Conservation (phyloP, 2,888 invertebrate genomes). For the Caenorhabditis japonica region DNA sequence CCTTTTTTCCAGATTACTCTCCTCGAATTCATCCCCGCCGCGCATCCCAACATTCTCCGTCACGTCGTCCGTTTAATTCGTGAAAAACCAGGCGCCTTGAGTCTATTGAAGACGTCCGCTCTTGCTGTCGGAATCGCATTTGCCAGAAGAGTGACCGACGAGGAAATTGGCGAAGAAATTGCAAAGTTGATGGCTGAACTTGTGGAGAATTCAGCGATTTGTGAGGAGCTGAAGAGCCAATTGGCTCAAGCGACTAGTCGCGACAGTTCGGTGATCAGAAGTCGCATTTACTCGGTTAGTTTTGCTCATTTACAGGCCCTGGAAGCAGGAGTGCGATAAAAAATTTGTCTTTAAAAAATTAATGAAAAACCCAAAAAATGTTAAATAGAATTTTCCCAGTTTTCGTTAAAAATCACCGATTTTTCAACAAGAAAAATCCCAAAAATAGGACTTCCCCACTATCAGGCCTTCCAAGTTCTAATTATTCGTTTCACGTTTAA, state of each 20-base stretch:
- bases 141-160: constrained; percentile 45
- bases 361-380: too few species aligned
- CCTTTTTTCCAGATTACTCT: constrained; percentile 7
- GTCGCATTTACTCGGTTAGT: constrained; percentile 20
- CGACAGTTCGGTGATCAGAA: not conserved
- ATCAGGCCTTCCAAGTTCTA: too few species aligned
- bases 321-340: not conserved
- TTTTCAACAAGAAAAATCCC: too few species aligned
- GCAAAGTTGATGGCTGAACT: constrained; percentile 11
- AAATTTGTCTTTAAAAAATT: too few species aligned
- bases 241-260: constrained; percentile 5
- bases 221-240: constrained; percentile 31
- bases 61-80: constrained; percentile 18
- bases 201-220: constrained; percentile 17
- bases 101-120: constrained; percentile 19
- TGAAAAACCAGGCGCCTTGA: constrained; percentile 6
- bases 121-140: constrained; percentile 53
- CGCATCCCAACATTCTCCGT: constrained; percentile 31
- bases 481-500: too few species aligned
- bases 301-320: too few species aligned
- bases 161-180: constrained; percentile 24
- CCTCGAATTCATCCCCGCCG: constrained; percentile 38
- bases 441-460: too few species aligned
- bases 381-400: too few species aligned
- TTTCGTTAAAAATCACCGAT: too few species aligned